Percentiles rank a stretch among this genome's conserved stretches.
phyloP scores from a whole-genome alignment of 1,140 invertebrate genomes.

The Cryptotermes secundus region DNA sequence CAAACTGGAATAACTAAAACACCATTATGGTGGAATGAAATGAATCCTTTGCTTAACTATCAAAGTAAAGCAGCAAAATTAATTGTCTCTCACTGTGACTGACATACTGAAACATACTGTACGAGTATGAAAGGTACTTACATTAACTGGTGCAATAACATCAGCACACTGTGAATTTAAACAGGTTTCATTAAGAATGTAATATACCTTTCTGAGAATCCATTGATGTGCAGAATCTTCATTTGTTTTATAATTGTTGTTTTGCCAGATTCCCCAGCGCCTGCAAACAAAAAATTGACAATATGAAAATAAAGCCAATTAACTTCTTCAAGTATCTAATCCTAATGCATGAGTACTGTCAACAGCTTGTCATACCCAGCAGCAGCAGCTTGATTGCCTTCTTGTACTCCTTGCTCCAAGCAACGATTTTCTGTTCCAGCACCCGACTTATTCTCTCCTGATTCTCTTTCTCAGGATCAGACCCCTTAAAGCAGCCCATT shows the following conservation, averaged over 20 bases:
- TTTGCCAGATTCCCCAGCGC: constrained; percentile 68
- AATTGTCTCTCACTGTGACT: no score
- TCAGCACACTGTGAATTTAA: no score
- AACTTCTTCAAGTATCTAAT: no score
- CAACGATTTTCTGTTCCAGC: constrained; percentile 47
- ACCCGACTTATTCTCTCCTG: constrained; percentile 41
- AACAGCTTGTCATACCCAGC: constrained; percentile 49
- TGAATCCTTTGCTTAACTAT: no score
- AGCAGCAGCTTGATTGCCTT: constrained; percentile 64
- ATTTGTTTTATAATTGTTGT: constrained; percentile 83
- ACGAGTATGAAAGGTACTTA: no score
- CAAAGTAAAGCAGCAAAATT: no score
- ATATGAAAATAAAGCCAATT: background rate
- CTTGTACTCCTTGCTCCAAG: constrained; percentile 45
- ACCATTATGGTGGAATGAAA: no score
- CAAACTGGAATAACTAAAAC: no score
- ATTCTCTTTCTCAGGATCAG: background rate
- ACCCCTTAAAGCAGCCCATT: background rate
- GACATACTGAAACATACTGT: no score
- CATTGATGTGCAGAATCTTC: constrained; percentile 74
- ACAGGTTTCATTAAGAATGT: background rate
- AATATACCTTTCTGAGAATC: constrained; percentile 61
- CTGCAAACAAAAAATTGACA: constrained; percentile 27
- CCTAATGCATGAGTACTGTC: no score
- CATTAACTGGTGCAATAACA: no score